phyloP scores from a whole-genome alignment of 2,888 invertebrate species.

The Tetrapedia diversipes region DNA sequence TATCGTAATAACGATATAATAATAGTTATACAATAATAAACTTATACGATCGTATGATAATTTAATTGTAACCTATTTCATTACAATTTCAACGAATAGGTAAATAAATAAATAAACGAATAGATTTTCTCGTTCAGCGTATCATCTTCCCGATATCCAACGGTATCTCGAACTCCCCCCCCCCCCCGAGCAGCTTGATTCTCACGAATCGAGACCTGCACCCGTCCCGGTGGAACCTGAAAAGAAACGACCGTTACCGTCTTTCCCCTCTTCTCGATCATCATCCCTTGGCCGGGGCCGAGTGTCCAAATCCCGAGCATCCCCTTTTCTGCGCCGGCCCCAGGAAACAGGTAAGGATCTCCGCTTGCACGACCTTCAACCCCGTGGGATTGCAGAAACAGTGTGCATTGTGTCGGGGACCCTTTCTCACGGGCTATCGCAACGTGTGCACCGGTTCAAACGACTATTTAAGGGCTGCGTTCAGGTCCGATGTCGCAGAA shows the following conservation, averaged over 20 bases:
- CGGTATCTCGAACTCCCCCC: not conserved
- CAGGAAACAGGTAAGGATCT: slow-evolving; percentile 51
- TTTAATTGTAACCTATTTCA: no score
- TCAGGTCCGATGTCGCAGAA: slow-evolving; percentile 16
- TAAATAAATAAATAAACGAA: no score
- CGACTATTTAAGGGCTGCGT: slow-evolving; percentile 42
- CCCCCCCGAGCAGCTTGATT: slow-evolving; percentile 4
- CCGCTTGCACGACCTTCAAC: slow-evolving; percentile 26
- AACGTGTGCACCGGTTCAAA: slow-evolving; percentile 25
- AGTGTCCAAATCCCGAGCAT: slow-evolving; percentile 36
- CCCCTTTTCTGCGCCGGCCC: slow-evolving; percentile 31
- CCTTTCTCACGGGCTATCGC: slow-evolving; percentile 46
- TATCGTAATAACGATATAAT: no score
- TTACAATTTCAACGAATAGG: no score
- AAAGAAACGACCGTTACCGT: slow-evolving; percentile 49
- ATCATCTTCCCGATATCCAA: not conserved
- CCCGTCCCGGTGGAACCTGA: not conserved
- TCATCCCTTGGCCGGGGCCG: slow-evolving; percentile 17
- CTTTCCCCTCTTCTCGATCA: slow-evolving; percentile 16
- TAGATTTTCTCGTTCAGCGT: not conserved
- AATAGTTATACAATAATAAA: no score
- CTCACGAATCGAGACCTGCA: slow-evolving; percentile 39
- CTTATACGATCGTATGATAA: no score
- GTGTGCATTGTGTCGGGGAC: slow-evolving; percentile 22
- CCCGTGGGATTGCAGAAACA: slow-evolving; percentile 36